A percentile compares a stretch with the other conserved stretches of the same genome.
Evolutionary conservation across 2,888 invertebrate species (phyloP).

Genomic region (Monoplex corrugatus): DNA sequence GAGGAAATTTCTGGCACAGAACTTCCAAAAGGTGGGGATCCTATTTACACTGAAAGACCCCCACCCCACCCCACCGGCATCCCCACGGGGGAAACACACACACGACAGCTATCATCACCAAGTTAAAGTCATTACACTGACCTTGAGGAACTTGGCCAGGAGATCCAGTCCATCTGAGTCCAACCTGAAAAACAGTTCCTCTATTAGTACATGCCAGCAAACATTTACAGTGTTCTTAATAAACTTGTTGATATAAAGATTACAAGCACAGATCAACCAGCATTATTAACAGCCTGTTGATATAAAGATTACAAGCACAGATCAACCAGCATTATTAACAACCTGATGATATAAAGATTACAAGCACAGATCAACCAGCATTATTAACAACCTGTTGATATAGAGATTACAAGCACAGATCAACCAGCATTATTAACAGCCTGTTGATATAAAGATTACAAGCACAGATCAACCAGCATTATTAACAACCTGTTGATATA

Average conservation of each 20-base stretch:
- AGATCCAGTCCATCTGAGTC: conserved; percentile 85
- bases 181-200: conserved; percentile 81
- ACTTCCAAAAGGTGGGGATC: not conserved
- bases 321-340: too few species aligned
- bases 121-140: conserved; percentile 60
- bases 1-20: not conserved
- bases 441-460: too few species aligned
- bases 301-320: not conserved
- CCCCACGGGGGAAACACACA: too few species aligned
- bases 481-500: too few species aligned
- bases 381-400: too few species aligned
- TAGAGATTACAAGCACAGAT: too few species aligned
- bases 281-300: not conserved
- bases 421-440: too few species aligned
- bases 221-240: not conserved
- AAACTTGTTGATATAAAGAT: not conserved
- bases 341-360: too few species aligned
- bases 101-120: not conserved
- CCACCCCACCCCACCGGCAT: not conserved
- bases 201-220: too few species aligned
- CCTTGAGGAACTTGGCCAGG: conserved; percentile 82
- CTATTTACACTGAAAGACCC: not conserved
- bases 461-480: too few species aligned
- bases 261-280: not conserved
- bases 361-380: too few species aligned